Conservation (phyloP, 1,140 invertebrate genomes). For the Brachionus manjavacas region DNA sequence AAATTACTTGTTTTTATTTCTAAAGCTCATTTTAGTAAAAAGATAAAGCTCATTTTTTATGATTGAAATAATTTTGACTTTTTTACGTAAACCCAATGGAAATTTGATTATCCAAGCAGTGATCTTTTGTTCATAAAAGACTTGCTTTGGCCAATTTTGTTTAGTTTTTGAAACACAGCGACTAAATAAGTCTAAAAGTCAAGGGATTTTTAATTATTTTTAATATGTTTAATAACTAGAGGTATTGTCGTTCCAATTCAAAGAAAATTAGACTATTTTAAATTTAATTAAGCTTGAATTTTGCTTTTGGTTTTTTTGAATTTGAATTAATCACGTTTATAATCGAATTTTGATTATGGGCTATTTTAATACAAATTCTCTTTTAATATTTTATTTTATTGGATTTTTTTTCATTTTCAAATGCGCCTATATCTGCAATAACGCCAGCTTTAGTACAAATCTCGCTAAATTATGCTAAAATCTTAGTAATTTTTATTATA, state of each 20-base stretch:
- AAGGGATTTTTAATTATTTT: background rate
- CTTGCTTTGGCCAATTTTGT: background rate
- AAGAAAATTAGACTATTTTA: background rate
- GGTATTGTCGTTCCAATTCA: background rate
- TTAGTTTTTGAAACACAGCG: background rate
- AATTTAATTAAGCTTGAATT: slow-evolving; percentile 6
- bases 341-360: slow-evolving; percentile 3
- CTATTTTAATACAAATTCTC: background rate
- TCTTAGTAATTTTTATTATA: background rate
- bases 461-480: background rate
- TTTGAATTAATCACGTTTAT: background rate
- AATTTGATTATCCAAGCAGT: background rate
- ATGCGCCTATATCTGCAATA: background rate
- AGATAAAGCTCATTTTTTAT: background rate
- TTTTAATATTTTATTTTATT: background rate
- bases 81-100: background rate
- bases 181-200: background rate
- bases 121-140: background rate
- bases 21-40: background rate
- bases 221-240: background rate
- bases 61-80: background rate
- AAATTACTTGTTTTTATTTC: background rate
- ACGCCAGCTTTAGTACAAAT: background rate
- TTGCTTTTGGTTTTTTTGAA: background rate
- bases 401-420: background rate